A percentile compares a stretch with the other conserved stretches of the same genome.
phyloP scores from a whole-genome alignment of 2,888 invertebrate species.

The Pediacus dermestoides region DNA sequence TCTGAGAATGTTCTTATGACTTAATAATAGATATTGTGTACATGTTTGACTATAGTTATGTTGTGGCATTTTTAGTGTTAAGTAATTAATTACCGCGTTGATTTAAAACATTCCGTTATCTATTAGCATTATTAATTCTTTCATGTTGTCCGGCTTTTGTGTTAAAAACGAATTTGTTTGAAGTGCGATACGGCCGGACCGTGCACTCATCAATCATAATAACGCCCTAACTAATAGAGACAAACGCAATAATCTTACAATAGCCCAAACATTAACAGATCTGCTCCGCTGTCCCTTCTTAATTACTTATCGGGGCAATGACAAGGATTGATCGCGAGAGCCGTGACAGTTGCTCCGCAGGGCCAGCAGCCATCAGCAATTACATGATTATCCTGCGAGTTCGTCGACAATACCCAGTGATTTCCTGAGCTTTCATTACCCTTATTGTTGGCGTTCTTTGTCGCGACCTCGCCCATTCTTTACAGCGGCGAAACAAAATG shows the following conservation, averaged over 20 bases:
- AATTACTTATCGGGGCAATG: conserved; percentile 30
- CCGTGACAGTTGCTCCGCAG: conserved; percentile 32
- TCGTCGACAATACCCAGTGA: conserved; percentile 46
- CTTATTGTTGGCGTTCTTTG: conserved; percentile 46
- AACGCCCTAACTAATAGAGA: conserved; percentile 14
- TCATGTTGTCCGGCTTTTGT: too few relatives aligned
- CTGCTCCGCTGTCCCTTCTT: conserved; percentile 24
- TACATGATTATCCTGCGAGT: conserved; percentile 44
- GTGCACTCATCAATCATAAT: conserved; percentile 18
- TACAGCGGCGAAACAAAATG: conserved; percentile 42
- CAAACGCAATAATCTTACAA: conserved; percentile 19
- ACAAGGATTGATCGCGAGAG: conserved; percentile 50
- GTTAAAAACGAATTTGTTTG: too few relatives aligned
- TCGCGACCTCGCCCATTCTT: conserved; percentile 41
- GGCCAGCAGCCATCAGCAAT: conserved; percentile 44
- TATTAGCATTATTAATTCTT: too few relatives aligned
- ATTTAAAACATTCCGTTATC: too few relatives aligned
- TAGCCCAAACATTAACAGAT: conserved; percentile 38
- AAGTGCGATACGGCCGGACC: too few relatives aligned
- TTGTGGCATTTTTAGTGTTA: too few relatives aligned
- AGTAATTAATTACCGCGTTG: too few relatives aligned
- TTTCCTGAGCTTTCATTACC: conserved; percentile 50
- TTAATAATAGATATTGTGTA: too few relatives aligned
- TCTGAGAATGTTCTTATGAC: too few relatives aligned
- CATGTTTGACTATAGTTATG: too few relatives aligned